Conservation (phyloP, 2,113 vertebrate genomes). For the Cromileptes altivelis region DNA sequence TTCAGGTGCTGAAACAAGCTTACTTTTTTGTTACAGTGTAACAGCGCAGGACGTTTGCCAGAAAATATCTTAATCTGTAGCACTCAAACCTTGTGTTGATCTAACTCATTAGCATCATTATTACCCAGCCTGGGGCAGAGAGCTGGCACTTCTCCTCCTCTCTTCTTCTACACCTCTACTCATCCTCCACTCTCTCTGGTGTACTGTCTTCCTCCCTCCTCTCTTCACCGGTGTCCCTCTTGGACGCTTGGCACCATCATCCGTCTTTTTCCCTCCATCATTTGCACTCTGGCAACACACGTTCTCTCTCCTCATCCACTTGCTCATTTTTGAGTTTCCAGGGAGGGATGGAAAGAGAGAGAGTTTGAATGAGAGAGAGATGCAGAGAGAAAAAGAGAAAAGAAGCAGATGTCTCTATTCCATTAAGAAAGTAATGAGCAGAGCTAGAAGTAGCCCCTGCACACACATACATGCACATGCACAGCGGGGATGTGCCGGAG, state of each 20-base stretch:
- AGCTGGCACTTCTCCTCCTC: slow-evolving; percentile 42
- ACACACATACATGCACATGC: slow-evolving; percentile 28
- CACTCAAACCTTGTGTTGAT: slow-evolving; percentile 49
- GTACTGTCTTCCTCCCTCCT: background rate
- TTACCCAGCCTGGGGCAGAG: slow-evolving; percentile 42
- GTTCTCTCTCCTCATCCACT: slow-evolving; percentile 3
- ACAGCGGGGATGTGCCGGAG: slow-evolving; percentile 48
- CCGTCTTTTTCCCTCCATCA: background rate
- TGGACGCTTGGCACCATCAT: slow-evolving; percentile 47
- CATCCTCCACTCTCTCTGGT: background rate
- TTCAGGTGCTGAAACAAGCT: background rate
- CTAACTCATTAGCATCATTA: slow-evolving; percentile 65
- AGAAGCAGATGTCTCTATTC: slow-evolving; percentile 66
- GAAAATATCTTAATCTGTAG: slow-evolving; percentile 39
- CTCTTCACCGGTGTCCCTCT: slow-evolving; percentile 19
- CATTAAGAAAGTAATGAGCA: slow-evolving; percentile 73
- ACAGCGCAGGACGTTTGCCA: background rate
- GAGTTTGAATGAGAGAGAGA: slow-evolving; percentile 12
- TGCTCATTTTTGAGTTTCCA: background rate
- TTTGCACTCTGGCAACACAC: slow-evolving; percentile 22
- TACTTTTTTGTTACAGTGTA: slow-evolving; percentile 27
- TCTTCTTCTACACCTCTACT: background rate
- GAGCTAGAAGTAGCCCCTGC: slow-evolving; percentile 27
- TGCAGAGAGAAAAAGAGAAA: background rate
- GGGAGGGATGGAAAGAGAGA: slow-evolving; percentile 9